phyloP scores from a whole-genome alignment of 2,113 vertebrate species.

The Xyliphius kryptos region DNA sequence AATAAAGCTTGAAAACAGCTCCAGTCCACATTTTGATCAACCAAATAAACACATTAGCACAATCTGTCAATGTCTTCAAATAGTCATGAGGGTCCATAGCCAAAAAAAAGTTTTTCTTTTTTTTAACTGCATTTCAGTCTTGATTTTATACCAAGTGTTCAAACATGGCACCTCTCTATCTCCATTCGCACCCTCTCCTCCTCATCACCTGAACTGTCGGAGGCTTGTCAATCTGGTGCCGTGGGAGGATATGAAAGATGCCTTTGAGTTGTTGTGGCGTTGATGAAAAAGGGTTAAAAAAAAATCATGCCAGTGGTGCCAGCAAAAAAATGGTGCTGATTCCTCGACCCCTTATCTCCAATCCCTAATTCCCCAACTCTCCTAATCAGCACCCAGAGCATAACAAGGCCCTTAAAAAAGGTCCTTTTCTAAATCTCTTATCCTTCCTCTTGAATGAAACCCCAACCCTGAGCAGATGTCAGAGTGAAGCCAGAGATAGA shows the following conservation, averaged over 20 bases:
- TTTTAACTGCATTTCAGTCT: constrained; percentile 32
- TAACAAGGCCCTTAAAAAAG: constrained; percentile 42
- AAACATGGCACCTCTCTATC: constrained; percentile 51
- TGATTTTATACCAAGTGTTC: constrained; percentile 51
- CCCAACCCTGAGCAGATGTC: constrained; percentile 55
- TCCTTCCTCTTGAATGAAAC: constrained; percentile 49
- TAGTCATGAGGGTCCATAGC: constrained; percentile 45
- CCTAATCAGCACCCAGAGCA: constrained; percentile 37
- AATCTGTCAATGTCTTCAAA: constrained; percentile 52
- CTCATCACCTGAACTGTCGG: constrained; percentile 53
- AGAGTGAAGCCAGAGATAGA: constrained; percentile 44
- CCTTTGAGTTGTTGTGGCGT: constrained; percentile 39
- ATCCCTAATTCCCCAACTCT: not conserved
- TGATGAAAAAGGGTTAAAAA: constrained; percentile 35
- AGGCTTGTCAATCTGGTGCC: constrained; percentile 50
- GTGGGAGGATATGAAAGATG: constrained; percentile 47
- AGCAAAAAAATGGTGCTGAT: constrained; percentile 45
- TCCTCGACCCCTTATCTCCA: constrained; percentile 24
- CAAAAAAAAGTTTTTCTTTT: constrained; percentile 41
- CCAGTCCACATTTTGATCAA: constrained; percentile 42
- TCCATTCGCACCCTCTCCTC: constrained; percentile 53
- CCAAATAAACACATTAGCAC: constrained; percentile 51
- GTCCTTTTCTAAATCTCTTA: constrained; percentile 45
- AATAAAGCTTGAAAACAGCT: constrained; percentile 48
- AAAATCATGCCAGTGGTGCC: constrained; percentile 45